These are phyloP conservation scores for Bombus waltoni DNA, from an alignment of 1,140 invertebrate genomes.

Conservation along the genomic window DNA sequence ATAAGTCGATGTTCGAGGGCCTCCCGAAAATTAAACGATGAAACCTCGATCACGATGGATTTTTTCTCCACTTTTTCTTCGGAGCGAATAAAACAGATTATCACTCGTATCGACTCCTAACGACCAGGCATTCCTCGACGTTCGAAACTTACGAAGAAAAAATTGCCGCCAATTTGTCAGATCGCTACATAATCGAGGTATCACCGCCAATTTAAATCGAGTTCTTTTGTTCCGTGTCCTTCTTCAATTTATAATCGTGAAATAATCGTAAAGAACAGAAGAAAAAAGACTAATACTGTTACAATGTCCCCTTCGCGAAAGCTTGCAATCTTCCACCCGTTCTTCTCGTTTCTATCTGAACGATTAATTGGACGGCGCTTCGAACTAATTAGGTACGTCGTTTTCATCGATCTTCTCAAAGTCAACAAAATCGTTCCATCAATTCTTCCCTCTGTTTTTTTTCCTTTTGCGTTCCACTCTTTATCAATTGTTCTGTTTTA, in stretches of 20 bases:
- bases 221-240: neutral
- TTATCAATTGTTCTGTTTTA: neutral
- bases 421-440: neutral
- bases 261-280: neutral
- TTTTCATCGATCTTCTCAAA: neutral
- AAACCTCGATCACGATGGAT: neutral
- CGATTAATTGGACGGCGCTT: constrained; percentile 56
- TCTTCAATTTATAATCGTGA: neutral
- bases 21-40: neutral
- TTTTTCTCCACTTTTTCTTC: neutral
- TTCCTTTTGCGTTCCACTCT: too few species aligned
- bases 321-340: constrained; percentile 20
- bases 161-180: neutral
- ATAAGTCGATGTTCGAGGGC: neutral
- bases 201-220: too few species aligned
- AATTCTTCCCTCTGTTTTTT: neutral
- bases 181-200: neutral
- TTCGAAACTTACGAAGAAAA: neutral
- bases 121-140: neutral
- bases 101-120: neutral
- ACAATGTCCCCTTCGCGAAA: constrained; percentile 21
- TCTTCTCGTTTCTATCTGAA: neutral
- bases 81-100: neutral
- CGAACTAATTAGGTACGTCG: constrained; percentile 23
- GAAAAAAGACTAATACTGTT: constrained; percentile 28